Conservation (phyloP, 2,888 invertebrate genomes). For the Agriopis leucophaearia region DNA sequence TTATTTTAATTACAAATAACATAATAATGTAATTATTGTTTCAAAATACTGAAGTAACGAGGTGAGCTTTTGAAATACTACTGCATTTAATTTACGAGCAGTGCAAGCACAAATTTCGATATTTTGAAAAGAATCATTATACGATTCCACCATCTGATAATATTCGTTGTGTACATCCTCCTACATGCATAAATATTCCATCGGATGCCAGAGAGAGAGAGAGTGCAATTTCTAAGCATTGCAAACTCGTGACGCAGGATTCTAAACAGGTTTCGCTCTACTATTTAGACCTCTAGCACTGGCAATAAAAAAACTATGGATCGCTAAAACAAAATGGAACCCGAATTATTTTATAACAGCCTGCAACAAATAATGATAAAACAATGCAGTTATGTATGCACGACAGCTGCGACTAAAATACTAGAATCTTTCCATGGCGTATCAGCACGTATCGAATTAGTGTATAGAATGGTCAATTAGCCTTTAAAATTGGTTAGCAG, state of each 20-base stretch:
- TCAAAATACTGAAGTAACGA: no score
- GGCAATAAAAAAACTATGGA: conserved; percentile 2
- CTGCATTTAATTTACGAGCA: no score
- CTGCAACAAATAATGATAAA: conserved; percentile 8
- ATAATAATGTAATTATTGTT: no score
- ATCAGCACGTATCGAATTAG: conserved; percentile 33
- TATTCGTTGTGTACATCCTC: not conserved
- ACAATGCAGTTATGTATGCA: conserved; percentile 1
- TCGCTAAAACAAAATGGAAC: conserved; percentile 2
- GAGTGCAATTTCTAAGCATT: conserved; percentile 57
- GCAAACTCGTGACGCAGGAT: conserved; percentile 43
- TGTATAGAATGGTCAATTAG: conserved; percentile 27
- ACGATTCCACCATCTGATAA: no score
- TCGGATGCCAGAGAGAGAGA: conserved; percentile 48
- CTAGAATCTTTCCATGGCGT: conserved; percentile 28
- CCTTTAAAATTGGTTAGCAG: conserved; percentile 10
- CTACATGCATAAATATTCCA: conserved; percentile 5
- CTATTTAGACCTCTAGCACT: conserved; percentile 4
- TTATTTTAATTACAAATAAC: no score
- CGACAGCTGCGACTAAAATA: not conserved
- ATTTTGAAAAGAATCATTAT: no score
- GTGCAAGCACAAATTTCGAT: no score
- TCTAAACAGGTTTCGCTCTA: conserved; percentile 52
- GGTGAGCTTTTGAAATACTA: no score
- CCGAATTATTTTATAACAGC: conserved; percentile 1